Evolutionary conservation across 2,797 vertebrate species (phyloP).

Genomic region (Clarias laeviceps): DNA sequence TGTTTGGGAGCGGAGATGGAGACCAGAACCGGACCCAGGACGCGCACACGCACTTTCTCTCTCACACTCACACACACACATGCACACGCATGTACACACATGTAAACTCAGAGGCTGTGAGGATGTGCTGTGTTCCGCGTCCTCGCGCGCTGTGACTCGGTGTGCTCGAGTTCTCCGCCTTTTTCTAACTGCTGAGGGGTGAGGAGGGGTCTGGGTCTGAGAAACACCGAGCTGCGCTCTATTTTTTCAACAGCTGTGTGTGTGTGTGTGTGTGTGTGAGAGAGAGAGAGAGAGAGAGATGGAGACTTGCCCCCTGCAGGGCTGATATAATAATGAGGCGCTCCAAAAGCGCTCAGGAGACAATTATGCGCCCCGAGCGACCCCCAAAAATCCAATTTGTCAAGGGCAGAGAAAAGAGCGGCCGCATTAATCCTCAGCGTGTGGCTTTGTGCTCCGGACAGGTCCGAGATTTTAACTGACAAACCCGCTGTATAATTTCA

Average conservation of each 20-base stretch:
- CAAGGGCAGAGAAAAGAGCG: slow-evolving; percentile 99
- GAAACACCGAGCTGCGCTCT: slow-evolving; percentile 28
- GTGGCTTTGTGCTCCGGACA: slow-evolving; percentile 97
- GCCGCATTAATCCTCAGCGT: slow-evolving; percentile 99
- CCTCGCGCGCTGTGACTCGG: slow-evolving; percentile 92
- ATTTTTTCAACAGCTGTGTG: slow-evolving; percentile 41
- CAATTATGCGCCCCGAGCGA: slow-evolving; percentile 90
- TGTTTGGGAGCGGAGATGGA: background rate
- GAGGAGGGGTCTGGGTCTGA: slow-evolving; percentile 20
- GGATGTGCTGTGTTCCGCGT: slow-evolving; percentile 51
- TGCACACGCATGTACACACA: no score
- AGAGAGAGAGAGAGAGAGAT: slow-evolving; percentile 63
- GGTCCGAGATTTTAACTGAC: slow-evolving; percentile 99
- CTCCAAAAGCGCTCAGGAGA: slow-evolving; percentile 94
- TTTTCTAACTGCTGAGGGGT: slow-evolving; percentile 79
- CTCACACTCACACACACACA: background rate
- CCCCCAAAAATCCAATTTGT: slow-evolving; percentile 99
- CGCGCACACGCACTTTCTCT: background rate
- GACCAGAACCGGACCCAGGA: slow-evolving; percentile 12
- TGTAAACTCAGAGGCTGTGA: background rate
- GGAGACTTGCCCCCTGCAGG: slow-evolving; percentile 92
- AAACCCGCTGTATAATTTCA: slow-evolving; percentile 99
- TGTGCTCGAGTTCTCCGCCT: slow-evolving; percentile 80
- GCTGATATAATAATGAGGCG: slow-evolving; percentile 84
- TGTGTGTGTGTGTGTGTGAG: slow-evolving; percentile 50